Evolutionary conservation across 2,888 invertebrate species (phyloP).

Genomic region (Polyploca ridens): DNA sequence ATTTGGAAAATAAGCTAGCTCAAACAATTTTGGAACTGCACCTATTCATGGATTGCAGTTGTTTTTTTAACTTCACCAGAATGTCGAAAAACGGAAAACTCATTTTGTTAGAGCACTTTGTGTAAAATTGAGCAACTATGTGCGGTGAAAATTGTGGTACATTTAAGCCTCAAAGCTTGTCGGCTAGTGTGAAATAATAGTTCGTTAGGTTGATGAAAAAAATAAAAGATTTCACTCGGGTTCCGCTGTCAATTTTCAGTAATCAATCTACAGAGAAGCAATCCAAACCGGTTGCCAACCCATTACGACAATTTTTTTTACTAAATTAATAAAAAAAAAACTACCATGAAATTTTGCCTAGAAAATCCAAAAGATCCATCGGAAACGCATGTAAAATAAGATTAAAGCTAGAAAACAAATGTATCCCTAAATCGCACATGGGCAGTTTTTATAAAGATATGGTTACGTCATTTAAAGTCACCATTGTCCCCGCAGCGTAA

Average conservation of each 20-base stretch:
- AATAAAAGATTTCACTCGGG: too few species aligned
- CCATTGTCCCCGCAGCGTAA: neutral
- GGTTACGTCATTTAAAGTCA: neutral
- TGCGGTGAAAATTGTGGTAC: neutral
- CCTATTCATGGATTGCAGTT: slow-evolving; percentile 1
- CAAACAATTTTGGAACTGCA: neutral
- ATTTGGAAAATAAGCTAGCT: too few species aligned
- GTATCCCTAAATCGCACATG: neutral
- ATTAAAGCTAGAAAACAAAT: neutral
- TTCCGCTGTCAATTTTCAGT: too few species aligned
- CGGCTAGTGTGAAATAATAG: neutral
- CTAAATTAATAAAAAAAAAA: too few species aligned
- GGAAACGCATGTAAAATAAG: too few species aligned
- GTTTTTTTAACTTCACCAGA: neutral
- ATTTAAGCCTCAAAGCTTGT: slow-evolving; percentile 2
- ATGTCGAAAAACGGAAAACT: neutral
- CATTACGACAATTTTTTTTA: too few species aligned
- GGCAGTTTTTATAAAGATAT: neutral
- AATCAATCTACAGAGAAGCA: too few species aligned
- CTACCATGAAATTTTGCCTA: too few species aligned
- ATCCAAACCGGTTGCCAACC: too few species aligned
- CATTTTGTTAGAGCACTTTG: neutral
- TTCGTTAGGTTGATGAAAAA: neutral
- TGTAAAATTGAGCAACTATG: slow-evolving; percentile 8
- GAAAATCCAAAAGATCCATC: too few species aligned